Evolutionary conservation across 2,888 invertebrate species (phyloP), one percentile per base, ranked within the genome.

Genomic region (Noctua janthina): DNA sequence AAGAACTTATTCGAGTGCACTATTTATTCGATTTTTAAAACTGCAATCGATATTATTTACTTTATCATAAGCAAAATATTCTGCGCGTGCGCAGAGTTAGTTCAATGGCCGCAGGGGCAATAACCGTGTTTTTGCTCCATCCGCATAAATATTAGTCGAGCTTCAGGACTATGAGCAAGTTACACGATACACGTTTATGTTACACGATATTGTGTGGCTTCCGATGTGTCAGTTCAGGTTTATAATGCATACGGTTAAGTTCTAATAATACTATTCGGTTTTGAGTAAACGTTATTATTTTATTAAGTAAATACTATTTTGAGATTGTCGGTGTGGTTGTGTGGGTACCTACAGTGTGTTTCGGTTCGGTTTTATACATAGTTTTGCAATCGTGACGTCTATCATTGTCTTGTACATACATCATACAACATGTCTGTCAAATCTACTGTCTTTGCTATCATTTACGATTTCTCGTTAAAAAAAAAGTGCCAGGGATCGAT

Each of bases 101-200:
- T 76, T 54, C 43, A 78, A 76, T 76, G 54, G 35, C 56, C 67
- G 17, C 35, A 49, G 11, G 78, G 78, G 39, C 56, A 2, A 10
- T 23, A 10, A 1, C 46, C n/a, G 15, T 23, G 13, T 17, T 5
- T 56, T 17, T 23, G 35, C 39, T 20, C 23, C 15, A 29, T 46
- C 15, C 8, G 46, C 46, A 3, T 8, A 29, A 20, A 43, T 20
- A 46, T 56, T 29, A 7, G 20, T 59, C 20, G 2, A 59, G 20
- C 10, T n/a, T 20, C 15, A 62, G 46, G 64, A 23, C 4, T 74
- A 35, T 7, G 8, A 35, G 11, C 46, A 35, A 46, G 29, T 35
- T 35, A n/a, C n/a, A n/a, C n/a, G n/a, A n/a, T n/a, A n/a, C n/a
- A n/a, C n/a, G n/a, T n/a, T n/a, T n/a, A n/a, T n/a, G 23, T 46